These are phyloP conservation scores for Timandra comae DNA, from an alignment of 2,888 invertebrate genomes.

Conservation along the genomic window DNA sequence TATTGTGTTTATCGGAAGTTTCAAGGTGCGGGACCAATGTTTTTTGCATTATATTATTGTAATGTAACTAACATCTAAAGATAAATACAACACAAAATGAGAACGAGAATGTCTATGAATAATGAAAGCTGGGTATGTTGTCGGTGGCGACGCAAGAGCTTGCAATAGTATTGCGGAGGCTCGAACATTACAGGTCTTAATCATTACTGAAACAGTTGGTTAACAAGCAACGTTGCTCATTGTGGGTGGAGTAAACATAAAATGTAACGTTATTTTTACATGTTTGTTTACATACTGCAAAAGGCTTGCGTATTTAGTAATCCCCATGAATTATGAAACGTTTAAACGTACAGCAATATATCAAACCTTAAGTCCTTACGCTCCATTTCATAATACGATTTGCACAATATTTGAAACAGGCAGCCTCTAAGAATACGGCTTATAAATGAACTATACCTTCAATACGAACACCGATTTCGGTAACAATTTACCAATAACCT, in stretches of 20 bases:
- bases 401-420: conserved; percentile 54
- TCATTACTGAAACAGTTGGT: conserved; percentile 59
- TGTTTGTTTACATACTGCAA: no score
- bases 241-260: conserved; percentile 53
- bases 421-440: no score
- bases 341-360: conserved; percentile 50
- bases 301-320: conserved; percentile 47
- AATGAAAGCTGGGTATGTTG: conserved; percentile 51
- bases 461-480: no score
- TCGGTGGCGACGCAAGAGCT: conserved; percentile 62
- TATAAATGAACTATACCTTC: no score
- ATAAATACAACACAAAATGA: conserved; percentile 26
- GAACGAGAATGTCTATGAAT: conserved; percentile 43
- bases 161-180: conserved; percentile 64
- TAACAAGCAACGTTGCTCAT: conserved; percentile 33
- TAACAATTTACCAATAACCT: no score
- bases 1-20: conserved; percentile 58
- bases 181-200: conserved; percentile 29
- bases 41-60: conserved; percentile 9
- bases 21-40: conserved; percentile 47
- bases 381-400: conserved; percentile 63
- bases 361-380: conserved; percentile 52
- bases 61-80: conserved; percentile 17
- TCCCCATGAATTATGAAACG: conserved; percentile 53
- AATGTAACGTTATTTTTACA: no score